Conservation (phyloP, 2,113 vertebrate genomes). For the Ceuthmochares aereus region DNA sequence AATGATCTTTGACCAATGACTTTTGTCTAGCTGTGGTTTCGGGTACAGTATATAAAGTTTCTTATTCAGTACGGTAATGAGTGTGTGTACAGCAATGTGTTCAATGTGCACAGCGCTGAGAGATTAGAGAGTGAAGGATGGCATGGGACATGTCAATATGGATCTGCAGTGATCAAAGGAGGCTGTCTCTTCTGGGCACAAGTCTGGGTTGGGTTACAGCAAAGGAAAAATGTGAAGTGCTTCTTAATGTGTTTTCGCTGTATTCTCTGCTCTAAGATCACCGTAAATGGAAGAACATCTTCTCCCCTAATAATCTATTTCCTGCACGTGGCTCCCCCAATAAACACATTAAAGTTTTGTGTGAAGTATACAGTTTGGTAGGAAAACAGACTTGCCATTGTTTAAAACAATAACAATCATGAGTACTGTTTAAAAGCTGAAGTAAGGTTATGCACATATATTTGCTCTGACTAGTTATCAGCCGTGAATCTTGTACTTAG, state of each 20-base stretch:
- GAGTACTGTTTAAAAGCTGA: neutral
- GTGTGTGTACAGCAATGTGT: constrained; percentile 48
- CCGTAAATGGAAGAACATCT: constrained; percentile 50
- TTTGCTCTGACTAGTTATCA: constrained; percentile 65
- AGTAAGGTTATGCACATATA: neutral
- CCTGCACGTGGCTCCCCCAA: constrained; percentile 30
- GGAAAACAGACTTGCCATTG: constrained; percentile 39
- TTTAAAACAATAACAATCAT: neutral
- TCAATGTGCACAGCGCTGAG: constrained; percentile 56
- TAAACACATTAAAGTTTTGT: constrained; percentile 54
- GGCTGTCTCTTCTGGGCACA: constrained; percentile 60
- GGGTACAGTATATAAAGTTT: constrained; percentile 30
- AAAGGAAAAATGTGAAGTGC: constrained; percentile 66
- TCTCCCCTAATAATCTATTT: constrained; percentile 55
- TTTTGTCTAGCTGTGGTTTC: constrained; percentile 61
- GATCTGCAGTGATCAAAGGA: constrained; percentile 74
- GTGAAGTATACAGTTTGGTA: constrained; percentile 31
- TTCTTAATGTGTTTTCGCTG: constrained; percentile 70
- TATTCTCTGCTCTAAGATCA: constrained; percentile 48
- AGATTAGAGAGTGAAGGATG: constrained; percentile 71
- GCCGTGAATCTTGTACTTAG: constrained; percentile 57
- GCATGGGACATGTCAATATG: constrained; percentile 73
- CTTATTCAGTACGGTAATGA: constrained; percentile 50
- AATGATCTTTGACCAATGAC: constrained; percentile 66
- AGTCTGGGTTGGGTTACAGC: constrained; percentile 64